These are phyloP conservation scores for Gobius niger DNA, from an alignment of 2,113 vertebrate genomes.

Conservation along the genomic window DNA sequence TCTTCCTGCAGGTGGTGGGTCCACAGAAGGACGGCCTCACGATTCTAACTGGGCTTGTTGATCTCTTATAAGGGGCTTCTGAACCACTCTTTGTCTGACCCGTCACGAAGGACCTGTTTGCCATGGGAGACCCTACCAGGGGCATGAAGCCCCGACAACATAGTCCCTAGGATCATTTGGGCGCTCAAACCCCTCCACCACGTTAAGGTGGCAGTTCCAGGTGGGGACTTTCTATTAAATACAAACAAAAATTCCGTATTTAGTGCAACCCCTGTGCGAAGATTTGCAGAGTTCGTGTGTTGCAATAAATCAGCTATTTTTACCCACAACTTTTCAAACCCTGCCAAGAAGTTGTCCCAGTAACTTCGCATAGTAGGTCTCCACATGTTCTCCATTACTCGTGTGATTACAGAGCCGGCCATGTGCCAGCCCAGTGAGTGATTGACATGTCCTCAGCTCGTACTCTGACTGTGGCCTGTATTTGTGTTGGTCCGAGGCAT, in stretches of 20 bases:
- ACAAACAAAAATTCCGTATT: neutral
- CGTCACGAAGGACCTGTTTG: too few species aligned
- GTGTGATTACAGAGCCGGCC: conserved; percentile 23
- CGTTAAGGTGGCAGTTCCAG: too few species aligned
- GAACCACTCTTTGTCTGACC: too few species aligned
- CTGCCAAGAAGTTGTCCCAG: neutral
- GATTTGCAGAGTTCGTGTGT: neutral
- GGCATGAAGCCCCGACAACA: too few species aligned
- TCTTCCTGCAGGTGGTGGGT: too few species aligned
- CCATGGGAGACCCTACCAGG: too few species aligned
- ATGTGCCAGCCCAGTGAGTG: conserved; percentile 27
- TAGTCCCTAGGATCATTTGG: too few species aligned
- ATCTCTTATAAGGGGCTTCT: too few species aligned
- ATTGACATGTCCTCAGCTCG: conserved; percentile 28
- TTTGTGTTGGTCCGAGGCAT: conserved; percentile 20
- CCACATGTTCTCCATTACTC: conserved; percentile 17
- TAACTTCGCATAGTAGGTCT: neutral
- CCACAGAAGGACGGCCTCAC: too few species aligned
- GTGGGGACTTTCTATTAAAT: neutral
- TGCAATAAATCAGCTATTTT: neutral
- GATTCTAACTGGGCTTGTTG: too few species aligned
- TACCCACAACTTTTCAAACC: too few species aligned
- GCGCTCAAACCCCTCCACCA: too few species aligned
- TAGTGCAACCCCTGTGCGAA: neutral
- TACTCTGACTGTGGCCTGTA: conserved; percentile 22